phyloP scores from a whole-genome alignment of 2,113 vertebrate genomes.

The Actenoides lindsayi region DNA sequence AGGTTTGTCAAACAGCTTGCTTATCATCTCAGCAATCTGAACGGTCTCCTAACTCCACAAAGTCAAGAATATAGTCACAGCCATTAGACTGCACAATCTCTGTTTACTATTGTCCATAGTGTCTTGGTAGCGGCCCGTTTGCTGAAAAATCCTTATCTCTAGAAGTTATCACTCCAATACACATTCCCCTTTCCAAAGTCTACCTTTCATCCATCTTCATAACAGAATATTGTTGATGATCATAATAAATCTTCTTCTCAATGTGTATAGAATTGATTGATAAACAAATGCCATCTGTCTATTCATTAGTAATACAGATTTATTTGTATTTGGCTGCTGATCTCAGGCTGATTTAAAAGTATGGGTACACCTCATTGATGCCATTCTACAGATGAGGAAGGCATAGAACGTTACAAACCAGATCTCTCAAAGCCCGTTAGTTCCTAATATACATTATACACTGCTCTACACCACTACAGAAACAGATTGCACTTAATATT shows the following conservation, averaged over 20 bases:
- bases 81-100: neutral
- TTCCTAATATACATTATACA: neutral
- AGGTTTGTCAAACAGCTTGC: neutral
- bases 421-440: neutral
- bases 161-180: neutral
- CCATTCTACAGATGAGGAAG: neutral
- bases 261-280: neutral
- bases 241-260: neutral
- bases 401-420: neutral
- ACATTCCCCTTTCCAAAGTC: neutral
- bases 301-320: neutral
- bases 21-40: neutral
- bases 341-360: neutral
- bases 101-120: neutral
- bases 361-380: neutral
- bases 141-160: neutral
- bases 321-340: neutral
- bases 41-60: neutral
- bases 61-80: neutral
- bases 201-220: slow-evolving; percentile 19
- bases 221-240: neutral
- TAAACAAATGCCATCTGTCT: slow-evolving; percentile 38
- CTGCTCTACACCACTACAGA: neutral
- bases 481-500: neutral
- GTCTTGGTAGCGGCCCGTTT: neutral